Evolutionary conservation across 2,888 invertebrate genomes (phyloP).

Genomic region (Tipula vernalis): DNA sequence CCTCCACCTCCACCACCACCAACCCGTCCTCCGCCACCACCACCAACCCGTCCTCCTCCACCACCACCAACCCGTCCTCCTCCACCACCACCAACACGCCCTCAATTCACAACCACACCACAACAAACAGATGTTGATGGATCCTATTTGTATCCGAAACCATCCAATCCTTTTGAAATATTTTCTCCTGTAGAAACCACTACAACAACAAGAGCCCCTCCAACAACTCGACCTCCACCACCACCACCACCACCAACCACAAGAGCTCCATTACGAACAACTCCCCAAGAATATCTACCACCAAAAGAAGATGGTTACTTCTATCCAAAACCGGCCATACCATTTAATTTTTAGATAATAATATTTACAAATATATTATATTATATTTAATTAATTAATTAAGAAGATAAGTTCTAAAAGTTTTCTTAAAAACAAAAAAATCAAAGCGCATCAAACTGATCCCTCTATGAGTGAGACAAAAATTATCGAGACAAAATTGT

Average conservation of each 20-base stretch:
- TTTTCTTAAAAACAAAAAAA: neutral
- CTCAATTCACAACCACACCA: neutral
- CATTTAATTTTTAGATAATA: conserved; percentile 9
- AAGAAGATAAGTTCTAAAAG: neutral
- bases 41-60: neutral
- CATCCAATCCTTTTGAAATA: neutral
- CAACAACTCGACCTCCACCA: conserved; percentile 13
- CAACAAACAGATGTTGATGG: neutral
- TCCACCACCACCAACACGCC: neutral
- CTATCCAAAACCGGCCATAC: conserved; percentile 11
- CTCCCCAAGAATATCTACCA: conserved; percentile 31
- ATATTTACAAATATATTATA: neutral
- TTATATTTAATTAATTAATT: neutral
- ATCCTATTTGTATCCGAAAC: neutral
- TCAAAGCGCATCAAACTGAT: neutral
- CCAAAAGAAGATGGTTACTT: conserved; percentile 20
- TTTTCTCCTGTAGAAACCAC: neutral
- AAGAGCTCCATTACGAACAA: neutral
- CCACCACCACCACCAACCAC: conserved; percentile 8
- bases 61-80: neutral
- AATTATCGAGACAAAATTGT: neutral
- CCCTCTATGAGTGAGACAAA: neutral
- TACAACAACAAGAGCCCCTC: conserved; percentile 26
- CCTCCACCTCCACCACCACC: neutral
- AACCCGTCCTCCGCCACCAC: neutral